Evolutionary conservation across 2,797 vertebrate species (phyloP), one percentile per base, ranked within the genome.

Genomic region (Sebastes itinus): DNA sequence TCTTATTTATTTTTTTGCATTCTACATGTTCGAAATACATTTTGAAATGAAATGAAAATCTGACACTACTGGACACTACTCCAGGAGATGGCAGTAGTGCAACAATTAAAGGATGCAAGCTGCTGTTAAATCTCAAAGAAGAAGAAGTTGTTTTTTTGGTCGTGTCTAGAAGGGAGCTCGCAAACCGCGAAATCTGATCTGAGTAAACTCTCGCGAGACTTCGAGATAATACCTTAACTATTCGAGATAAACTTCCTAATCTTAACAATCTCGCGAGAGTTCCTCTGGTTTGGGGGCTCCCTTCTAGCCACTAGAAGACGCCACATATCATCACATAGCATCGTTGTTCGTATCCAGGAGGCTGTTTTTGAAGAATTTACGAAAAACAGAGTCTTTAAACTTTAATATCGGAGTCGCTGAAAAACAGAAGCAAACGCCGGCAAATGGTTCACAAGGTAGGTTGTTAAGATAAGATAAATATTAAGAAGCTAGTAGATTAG

Each of bases 381-480:
- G 1, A 54, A 6, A 7, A 2, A 9, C 2, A 27, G 1, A 13
- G 38, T 10, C 0, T 42, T 1, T 6, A 60, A 23, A 25, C 14
- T 9, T 30, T n/a, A 6, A 27, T 25, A 11, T 6, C 22, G 3
- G 5, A 7, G 25, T 11, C 28, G 5, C 74, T 1, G 42, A 38
- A 49, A 58, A 33, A 33, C n/a, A 13, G 30, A n/a, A 46, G 38
- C 22, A 1, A 1, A 12, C 62, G 25, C 12, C 70, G 25, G 25
- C 22, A 54, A 56, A 71, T 49, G 62, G 55, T 72, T 14, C 84
- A 56, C 14, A 82, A 72, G 88, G 91, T 91, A 14, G 60, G 88
- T 8, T 16, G 27, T 46, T 23, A 1, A 46, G 2, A 22, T 28
- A 11, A 28, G 18, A 46, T 38, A 16, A 67, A 10, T 49, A 54